Conservation (phyloP, 2,888 invertebrate genomes). For the Lasioglossum morio region DNA sequence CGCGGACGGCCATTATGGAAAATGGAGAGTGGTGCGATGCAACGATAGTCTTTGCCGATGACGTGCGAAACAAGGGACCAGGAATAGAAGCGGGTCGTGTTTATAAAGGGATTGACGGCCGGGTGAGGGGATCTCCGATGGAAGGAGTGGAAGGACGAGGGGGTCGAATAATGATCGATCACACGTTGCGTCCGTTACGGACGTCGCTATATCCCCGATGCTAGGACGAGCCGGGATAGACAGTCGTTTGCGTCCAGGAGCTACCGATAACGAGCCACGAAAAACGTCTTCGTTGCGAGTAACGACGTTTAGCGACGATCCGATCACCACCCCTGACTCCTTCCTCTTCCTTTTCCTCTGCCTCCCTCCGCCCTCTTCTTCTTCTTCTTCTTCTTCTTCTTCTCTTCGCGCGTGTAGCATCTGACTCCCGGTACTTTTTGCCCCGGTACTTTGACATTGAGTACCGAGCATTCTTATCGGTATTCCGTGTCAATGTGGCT, state of each 20-base stretch:
- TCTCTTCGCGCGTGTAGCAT: background rate
- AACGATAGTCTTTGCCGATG: conserved; percentile 60
- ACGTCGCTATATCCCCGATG: conserved; percentile 51
- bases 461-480: conserved; percentile 10
- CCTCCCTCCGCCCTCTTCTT: background rate
- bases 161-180: conserved; percentile 81
- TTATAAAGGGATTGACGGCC: conserved; percentile 70
- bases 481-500: background rate
- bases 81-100: conserved; percentile 72
- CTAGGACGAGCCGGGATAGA: conserved; percentile 57
- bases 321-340: conserved; percentile 14
- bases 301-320: conserved; percentile 34
- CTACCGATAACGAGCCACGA: conserved; percentile 44
- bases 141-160: conserved; percentile 61
- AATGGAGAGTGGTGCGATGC: conserved; percentile 43
- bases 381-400: background rate
- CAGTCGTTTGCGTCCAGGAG: conserved; percentile 63
- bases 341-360: background rate
- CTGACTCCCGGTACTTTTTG: background rate
- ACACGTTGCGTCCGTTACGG: conserved; percentile 65
- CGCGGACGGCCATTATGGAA: conserved; percentile 42
- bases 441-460: background rate
- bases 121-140: conserved; percentile 38
- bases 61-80: conserved; percentile 69
- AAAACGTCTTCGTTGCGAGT: conserved; percentile 35